Base-by-base conservation (phyloP, 1,140 invertebrate genomes). In the Trachymyrmex septentrionalis region DNA sequence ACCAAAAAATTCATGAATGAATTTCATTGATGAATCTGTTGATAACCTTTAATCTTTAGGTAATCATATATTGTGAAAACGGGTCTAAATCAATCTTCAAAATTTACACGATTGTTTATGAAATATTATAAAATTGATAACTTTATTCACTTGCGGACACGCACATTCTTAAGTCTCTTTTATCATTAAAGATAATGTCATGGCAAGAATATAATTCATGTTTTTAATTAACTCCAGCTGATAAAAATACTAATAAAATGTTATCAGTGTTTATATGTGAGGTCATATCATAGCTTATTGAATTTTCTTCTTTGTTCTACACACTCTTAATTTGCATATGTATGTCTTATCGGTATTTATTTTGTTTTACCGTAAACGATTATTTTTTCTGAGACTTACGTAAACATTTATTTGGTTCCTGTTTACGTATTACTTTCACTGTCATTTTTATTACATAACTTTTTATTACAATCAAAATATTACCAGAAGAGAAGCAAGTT, bases 221-320 rank as follows among this genome's bases (percentile, higher is more conserved):
- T 24, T 59, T 82, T 73, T 61, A 59, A 71, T 50, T 59, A 27
- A 67, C 4, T 34, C 14, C 12, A 19, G 7, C 53, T 53, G 44
- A 57, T 73, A 61, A 53, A 24, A n/a, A 27, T 38, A 38, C 34
- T 38, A 38, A 38, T 38, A 38, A 38, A 38, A 38, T 24, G 10
- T 61, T 73, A 72, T 81, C 78, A 27, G 12, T 24, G 10, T 44
- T 55, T 80, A 81, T 55, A 27, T 59, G n/a, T 69, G 77, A 53
- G 55, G 67, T 73, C 80, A 72, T 59, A 27, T 3, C 0, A 14
- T 19, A 53, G 55, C 14, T 80, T 80, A 80, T 34, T 82, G 34
- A 57, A 82, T 82, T 82, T 82, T 72, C 24, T 57, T 53, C 12
- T 72, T 59, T 21, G 30, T 80, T 38, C 24, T 24, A n/a, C 55